Conservation (phyloP, 2,797 vertebrate genomes). For the Notoglanidium macrostoma region DNA sequence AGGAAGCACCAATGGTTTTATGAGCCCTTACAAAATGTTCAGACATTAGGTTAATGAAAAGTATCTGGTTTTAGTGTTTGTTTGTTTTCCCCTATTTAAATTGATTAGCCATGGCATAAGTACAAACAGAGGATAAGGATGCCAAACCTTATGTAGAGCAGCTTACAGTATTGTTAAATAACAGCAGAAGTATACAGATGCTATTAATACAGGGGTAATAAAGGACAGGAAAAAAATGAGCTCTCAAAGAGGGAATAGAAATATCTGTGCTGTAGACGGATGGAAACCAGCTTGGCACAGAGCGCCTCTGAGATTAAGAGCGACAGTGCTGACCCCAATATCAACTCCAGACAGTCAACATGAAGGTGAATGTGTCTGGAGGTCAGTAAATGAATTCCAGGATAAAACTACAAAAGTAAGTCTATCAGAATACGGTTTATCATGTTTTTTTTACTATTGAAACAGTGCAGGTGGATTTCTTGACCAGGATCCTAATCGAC, state of each 20-base stretch:
- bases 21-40: background rate
- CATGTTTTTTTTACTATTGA: background rate
- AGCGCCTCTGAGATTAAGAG: background rate
- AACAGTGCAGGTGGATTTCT: background rate
- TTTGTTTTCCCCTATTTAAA: background rate
- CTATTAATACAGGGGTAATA: background rate
- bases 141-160: background rate
- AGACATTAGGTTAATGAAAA: background rate
- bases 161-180: background rate
- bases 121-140: background rate
- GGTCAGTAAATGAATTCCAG: background rate
- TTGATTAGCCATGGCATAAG: background rate
- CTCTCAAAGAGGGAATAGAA: background rate
- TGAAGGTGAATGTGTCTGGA: conserved; percentile 5
- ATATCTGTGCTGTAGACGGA: background rate
- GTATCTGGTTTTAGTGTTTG: background rate
- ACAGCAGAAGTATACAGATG: background rate
- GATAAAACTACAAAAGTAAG: background rate
- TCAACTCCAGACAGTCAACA: conserved; percentile 21
- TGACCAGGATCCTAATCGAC: background rate
- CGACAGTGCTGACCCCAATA: background rate
- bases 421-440: background rate
- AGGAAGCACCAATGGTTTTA: background rate
- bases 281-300: background rate
- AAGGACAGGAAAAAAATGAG: background rate